Evolutionary conservation across 23 tunicate species (phyloP).

Genomic region (Diplosoma virens): DNA sequence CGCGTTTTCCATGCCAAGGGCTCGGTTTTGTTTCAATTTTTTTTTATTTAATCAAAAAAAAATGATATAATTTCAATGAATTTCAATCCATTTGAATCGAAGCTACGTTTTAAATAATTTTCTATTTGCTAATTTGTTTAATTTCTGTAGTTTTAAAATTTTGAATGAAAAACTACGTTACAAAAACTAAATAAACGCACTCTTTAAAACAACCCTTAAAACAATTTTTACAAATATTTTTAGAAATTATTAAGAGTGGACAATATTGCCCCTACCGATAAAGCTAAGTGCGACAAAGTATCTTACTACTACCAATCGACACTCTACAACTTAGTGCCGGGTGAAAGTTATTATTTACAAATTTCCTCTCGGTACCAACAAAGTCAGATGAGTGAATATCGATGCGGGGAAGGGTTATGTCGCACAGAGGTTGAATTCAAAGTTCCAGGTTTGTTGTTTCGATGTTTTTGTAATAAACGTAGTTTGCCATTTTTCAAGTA

Average conservation of each 20-base stretch:
- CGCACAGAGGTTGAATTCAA: background rate
- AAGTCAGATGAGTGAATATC: background rate
- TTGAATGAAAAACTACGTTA: too few species aligned
- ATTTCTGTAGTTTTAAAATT: too few species aligned
- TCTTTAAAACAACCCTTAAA: background rate
- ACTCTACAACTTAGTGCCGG: conserved; percentile 11
- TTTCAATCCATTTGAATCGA: background rate
- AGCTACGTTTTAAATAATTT: background rate
- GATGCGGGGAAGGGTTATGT: conserved; percentile 8
- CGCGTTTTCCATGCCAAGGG: too few species aligned
- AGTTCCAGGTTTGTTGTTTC: conserved; percentile 11
- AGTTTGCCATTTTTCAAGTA: too few species aligned
- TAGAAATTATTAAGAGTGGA: background rate
- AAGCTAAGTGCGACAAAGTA: background rate
- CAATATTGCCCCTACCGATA: background rate
- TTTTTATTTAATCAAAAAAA: background rate
- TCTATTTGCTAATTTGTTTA: too few species aligned
- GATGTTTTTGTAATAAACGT: too few species aligned
- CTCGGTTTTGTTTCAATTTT: background rate
- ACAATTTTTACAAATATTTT: background rate
- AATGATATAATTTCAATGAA: background rate
- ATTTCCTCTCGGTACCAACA: background rate
- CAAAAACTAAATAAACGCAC: too few species aligned
- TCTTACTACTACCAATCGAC: conserved; percentile 1
- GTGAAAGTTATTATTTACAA: conserved; percentile 11